Percentiles rank a stretch among this genome's conserved stretches.
These are phyloP conservation scores for Brotula barbata DNA, from an alignment of 2,797 vertebrate species.

Conservation along the genomic window DNA sequence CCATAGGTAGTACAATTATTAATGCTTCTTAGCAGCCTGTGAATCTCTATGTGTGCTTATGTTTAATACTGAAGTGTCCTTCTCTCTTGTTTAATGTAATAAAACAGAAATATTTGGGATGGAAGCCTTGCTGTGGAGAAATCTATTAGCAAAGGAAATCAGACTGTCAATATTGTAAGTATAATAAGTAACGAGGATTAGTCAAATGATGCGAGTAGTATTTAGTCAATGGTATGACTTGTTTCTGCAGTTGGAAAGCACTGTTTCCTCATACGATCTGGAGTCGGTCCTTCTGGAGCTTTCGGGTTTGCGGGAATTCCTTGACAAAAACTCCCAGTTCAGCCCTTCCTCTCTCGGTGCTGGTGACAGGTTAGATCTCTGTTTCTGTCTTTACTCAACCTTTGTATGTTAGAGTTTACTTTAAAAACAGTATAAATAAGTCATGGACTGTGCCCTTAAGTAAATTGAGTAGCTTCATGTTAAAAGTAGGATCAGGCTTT, in stretches of 20 bases:
- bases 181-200: not conserved
- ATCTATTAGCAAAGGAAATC: conserved; percentile 85
- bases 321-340: conserved; percentile 96
- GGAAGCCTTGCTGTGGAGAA: conserved; percentile 91
- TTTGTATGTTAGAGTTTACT: no score
- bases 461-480: not conserved
- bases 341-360: conserved; percentile 87
- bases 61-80: conserved; percentile 3
- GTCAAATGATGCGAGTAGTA: not conserved
- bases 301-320: conserved; percentile 89
- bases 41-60: not conserved
- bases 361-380: conserved; percentile 79
- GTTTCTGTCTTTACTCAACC: not conserved
- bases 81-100: conserved; percentile 10
- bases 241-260: conserved; percentile 86
- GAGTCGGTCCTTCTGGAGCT: conserved; percentile 88
- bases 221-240: not conserved
- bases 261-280: conserved; percentile 81
- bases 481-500: no score
- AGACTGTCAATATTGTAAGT: conserved; percentile 88
- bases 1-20: no score
- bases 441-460: no score
- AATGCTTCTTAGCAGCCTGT: not conserved
- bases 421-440: no score
- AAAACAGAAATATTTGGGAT: conserved; percentile 95